Base-by-base conservation (phyloP, 2,888 invertebrate genomes). In the Netelia virgata region DNA sequence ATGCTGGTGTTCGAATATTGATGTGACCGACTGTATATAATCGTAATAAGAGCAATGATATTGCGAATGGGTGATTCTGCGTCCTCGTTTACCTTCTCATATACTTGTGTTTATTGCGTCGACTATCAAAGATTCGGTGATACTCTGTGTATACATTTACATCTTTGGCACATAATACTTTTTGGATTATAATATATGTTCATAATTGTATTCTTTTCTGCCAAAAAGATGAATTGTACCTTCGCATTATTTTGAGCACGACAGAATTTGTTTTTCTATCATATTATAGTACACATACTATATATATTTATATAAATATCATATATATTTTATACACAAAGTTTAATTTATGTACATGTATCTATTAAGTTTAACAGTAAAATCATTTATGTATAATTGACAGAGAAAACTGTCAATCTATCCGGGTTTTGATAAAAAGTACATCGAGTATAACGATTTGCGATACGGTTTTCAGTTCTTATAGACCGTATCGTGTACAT, bases 91-190 rank as follows among this genome's bases (percentile, higher is more conserved):
- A 36, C 36, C 1, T 23, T 63, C 53, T 47, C 18, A 11, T 50
- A 53, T 75, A 78, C 23, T 66, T 57, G 55, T 64, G 59, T 80
- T 66, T 68, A 68, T 80, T 70, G 20, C 57, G 55, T 36, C 36
- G 43, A 68, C 78, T 61, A 61, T 57, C 55, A 28, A 69, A 47
- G 0, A 36, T 57, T 83, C 78, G 57, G 66, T 72, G n/a, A 76
- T 66, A 64, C 64, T 3, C 63, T 78, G 41, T 36, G 41, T 77
- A 55, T 69, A 74, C 74, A 64, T 63, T 78, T 61, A 74, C 73
- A 75, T 84, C 82, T 83, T 86, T 85, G 86, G 85, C 85, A 85
- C 82, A 75, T 86, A 82, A 80, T 77, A 82, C 82, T 77, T 77
- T 50, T 75, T 72, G 43, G 53, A 74, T 79, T 57, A 77, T 55